These are phyloP conservation scores for Variabilichromis moorii DNA, from an alignment of 2,113 vertebrate species.

Conservation along the genomic window DNA sequence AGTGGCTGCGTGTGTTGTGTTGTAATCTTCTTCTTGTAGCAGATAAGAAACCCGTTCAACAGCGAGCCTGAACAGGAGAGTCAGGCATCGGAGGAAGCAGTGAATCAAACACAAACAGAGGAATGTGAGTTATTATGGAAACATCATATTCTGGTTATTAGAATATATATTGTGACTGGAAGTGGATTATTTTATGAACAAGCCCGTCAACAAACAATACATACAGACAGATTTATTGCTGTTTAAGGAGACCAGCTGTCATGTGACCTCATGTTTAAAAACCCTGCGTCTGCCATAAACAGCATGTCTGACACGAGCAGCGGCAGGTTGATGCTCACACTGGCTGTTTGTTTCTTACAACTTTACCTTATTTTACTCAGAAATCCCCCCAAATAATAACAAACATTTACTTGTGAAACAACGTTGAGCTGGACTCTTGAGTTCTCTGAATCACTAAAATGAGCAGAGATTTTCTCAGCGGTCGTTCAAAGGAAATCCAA, in stretches of 20 bases:
- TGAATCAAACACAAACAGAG: neutral
- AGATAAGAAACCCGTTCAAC: constrained; percentile 86
- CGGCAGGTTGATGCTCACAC: neutral
- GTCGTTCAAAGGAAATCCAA: neutral
- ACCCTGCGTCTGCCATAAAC: neutral
- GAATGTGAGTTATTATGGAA: constrained; percentile 26
- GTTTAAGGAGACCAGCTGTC: neutral
- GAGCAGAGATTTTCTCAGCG: constrained; percentile 21
- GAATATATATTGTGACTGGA: neutral
- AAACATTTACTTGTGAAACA: neutral
- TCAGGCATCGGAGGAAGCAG: constrained; percentile 30
- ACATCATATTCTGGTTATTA: neutral
- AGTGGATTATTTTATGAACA: neutral
- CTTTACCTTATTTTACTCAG: neutral
- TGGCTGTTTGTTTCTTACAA: neutral
- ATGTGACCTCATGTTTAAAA: neutral
- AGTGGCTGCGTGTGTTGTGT: neutral
- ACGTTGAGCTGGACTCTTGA: neutral
- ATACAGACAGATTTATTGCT: neutral
- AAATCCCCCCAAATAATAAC: neutral
- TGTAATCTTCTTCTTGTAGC: constrained; percentile 40
- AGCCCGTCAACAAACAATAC: neutral
- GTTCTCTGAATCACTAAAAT: neutral
- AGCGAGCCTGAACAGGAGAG: constrained; percentile 2
- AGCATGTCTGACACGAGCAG: neutral